Evolutionary conservation across 2,888 invertebrate genomes (phyloP).

Genomic region (Spodoptera exigua): DNA sequence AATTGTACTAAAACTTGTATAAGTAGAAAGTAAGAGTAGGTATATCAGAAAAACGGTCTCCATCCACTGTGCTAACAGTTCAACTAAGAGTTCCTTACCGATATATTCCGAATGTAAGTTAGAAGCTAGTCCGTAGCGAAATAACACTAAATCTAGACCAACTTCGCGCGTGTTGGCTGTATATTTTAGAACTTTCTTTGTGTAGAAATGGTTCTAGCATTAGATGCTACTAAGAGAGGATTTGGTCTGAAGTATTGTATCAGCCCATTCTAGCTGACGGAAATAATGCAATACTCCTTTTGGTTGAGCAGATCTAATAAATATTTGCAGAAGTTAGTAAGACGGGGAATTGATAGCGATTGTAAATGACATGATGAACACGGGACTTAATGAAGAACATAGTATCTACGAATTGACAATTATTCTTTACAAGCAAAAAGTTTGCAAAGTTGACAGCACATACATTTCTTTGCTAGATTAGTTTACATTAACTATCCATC

Average conservation of each 20-base stretch:
- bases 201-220: conserved; percentile 46
- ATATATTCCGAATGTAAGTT: conserved; percentile 62
- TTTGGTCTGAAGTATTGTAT: conserved; percentile 47
- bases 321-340: background rate
- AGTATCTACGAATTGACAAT: too few species aligned
- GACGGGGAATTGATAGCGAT: too few species aligned
- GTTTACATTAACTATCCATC: background rate
- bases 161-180: conserved; percentile 59
- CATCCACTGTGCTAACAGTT: conserved; percentile 45
- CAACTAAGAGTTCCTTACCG: conserved; percentile 50
- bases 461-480: background rate
- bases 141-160: conserved; percentile 64
- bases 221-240: conserved; percentile 43
- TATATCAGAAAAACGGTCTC: conserved; percentile 38
- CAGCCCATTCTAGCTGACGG: conserved; percentile 15
- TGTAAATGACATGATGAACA: too few species aligned
- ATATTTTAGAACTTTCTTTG: conserved; percentile 63
- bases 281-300: conserved; percentile 3
- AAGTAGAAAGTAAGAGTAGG: conserved; percentile 15
- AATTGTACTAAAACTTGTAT: conserved; percentile 4
- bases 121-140: conserved; percentile 58
- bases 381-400: too few species aligned
- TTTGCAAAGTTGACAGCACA: background rate
- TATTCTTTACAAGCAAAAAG: background rate
- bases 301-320: background rate